Conservation (phyloP, 64 coral and sea anemone species). For the Pocillopora verrucosa region DNA sequence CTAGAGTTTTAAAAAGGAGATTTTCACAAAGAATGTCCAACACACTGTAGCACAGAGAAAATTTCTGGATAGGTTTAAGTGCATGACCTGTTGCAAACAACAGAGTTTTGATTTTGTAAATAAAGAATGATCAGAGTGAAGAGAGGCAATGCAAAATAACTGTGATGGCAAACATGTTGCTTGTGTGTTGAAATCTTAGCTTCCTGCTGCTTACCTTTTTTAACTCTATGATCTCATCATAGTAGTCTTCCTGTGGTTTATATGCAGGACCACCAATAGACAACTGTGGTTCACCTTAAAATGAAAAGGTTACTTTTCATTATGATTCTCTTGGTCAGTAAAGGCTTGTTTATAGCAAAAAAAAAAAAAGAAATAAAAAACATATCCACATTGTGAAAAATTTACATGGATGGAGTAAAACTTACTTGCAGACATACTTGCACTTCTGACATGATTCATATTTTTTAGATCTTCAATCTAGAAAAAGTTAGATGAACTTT, state of each 20-base stretch:
- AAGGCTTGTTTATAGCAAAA: not conserved
- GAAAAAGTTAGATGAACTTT: not conserved
- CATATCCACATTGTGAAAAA: not conserved
- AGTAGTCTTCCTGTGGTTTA: slow-evolving; percentile 87
- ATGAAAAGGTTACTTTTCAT: too few relatives aligned
- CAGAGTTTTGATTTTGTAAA: too few relatives aligned
- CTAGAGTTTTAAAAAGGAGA: too few relatives aligned
- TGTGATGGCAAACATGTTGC: too few relatives aligned
- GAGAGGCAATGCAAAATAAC: too few relatives aligned
- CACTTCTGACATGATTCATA: slow-evolving; percentile 70
- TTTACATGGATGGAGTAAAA: not conserved
- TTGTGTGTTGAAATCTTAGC: too few relatives aligned
- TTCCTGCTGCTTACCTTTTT: slow-evolving; percentile 57
- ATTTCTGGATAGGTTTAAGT: too few relatives aligned
- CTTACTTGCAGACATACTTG: slow-evolving; percentile 74
- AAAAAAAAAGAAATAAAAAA: not conserved
- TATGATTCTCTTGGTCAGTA: too few relatives aligned
- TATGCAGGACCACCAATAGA: slow-evolving; percentile 66
- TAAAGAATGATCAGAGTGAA: too few relatives aligned
- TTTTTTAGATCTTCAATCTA: slow-evolving; percentile 56
- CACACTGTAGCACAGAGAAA: too few relatives aligned
- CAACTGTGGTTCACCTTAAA: slow-evolving; percentile 60
- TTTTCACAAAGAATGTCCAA: too few relatives aligned
- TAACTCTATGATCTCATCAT: slow-evolving; percentile 92
- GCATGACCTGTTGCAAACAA: too few relatives aligned